Base-by-base conservation (phyloP, 2,113 vertebrate genomes). In the Dasyprocta punctata region DNA sequence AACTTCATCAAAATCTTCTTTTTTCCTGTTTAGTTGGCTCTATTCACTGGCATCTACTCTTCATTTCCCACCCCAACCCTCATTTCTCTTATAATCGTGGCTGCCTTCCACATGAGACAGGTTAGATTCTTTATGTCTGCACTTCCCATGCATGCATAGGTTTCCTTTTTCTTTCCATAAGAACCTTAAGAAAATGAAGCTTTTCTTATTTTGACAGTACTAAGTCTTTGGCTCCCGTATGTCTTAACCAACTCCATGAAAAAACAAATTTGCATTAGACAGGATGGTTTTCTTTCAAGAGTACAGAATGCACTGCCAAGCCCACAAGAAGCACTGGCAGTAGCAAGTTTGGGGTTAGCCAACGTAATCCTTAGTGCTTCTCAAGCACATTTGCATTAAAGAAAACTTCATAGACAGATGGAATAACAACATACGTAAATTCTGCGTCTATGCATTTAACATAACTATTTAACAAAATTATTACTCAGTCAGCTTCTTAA, bases 211-310 rank as follows among this genome's bases (percentile, higher is more conserved):
- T 85, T 41, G 12, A 60, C 54, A 49, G 52, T 65, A 80, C 30
- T 26, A 38, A 82, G 30, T 84, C 20, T 77, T 86, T 88, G 44
- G 38, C 63, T 96, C 86, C 28, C 36, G n/a, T 30, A 56, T n/a
- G 73, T 75, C 26, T 63, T 95, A 85, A 82, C 0, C 65, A 54
- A 80, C 65, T 86, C 63, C 58, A 44, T 26, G 17, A 71, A 56
- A 26, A 47, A 97, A 94, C 60, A 87, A 73, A 44, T 49, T 38
- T 30, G 13, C 73, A 54, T 30, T 8, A 8, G 47, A 67, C 26
- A 65, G 58, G 58, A 81, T 56, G n/a, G 56, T 91, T 83, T 88
- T 81, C 56, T 92, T 85, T 60, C 82, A 75, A 89, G 73, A 54
- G 30, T 11, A 60, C 20, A 22, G 65, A 94, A 85, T 38, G 38